Evolutionary conservation across 1,140 invertebrate species (phyloP).

Genomic region (Metopolophium dirhodum): DNA sequence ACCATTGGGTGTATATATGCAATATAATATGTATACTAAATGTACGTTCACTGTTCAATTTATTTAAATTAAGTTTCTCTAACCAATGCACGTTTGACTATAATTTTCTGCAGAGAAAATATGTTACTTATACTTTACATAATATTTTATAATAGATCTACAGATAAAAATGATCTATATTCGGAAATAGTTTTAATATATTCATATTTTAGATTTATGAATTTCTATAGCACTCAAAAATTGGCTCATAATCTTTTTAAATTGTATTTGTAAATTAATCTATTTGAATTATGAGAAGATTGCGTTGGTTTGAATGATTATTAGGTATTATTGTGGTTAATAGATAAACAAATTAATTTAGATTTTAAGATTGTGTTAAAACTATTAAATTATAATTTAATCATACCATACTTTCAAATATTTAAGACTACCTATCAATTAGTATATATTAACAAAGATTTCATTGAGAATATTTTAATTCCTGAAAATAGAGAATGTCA

Average conservation of each 20-base stretch:
- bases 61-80: conserved; percentile 35
- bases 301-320: no score
- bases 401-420: no score
- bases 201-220: background rate
- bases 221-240: background rate
- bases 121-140: background rate
- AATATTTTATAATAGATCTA: conserved; percentile 8
- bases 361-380: no score
- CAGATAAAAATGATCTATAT: background rate
- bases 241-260: background rate
- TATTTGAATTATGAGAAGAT: no score
- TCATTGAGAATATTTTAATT: no score
- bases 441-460: background rate
- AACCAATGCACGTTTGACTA: background rate
- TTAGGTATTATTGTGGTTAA: no score
- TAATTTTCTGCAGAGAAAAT: conserved; percentile 2
- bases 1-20: no score
- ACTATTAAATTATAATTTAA: no score
- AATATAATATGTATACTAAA: background rate
- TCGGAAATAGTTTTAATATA: background rate
- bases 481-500: no score
- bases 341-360: no score
- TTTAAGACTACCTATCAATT: no score
- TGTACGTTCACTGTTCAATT: background rate
- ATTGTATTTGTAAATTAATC: background rate